Conservation (phyloP, 2,888 invertebrate species). For the Mylabris sibirica region DNA sequence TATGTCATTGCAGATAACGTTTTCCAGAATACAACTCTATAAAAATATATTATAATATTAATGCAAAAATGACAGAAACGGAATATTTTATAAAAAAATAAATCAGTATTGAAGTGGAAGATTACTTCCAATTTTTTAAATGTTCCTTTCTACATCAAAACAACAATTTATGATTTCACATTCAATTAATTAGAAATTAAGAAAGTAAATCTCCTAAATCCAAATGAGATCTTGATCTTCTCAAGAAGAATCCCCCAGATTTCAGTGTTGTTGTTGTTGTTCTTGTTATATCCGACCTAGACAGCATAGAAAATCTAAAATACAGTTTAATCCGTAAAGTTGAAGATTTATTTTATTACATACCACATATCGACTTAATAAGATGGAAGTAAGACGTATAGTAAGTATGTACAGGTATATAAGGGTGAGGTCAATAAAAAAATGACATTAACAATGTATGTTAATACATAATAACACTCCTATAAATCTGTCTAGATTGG, state of each 20-base stretch:
- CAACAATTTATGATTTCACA: not conserved
- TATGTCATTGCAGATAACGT: too few species aligned
- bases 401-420: too few species aligned
- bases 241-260: not conserved
- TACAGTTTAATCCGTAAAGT: not conserved
- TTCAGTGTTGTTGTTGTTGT: not conserved
- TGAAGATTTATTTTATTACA: not conserved
- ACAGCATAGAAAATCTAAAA: not conserved
- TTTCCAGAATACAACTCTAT: too few species aligned
- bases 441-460: not conserved
- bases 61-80: too few species aligned
- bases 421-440: not conserved
- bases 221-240: conserved; percentile 6
- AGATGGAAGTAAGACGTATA: too few species aligned
- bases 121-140: too few species aligned
- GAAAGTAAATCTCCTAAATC: conserved; percentile 5
- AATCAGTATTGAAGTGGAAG: too few species aligned
- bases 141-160: too few species aligned
- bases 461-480: not conserved
- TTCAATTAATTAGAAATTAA: conserved; percentile 13
- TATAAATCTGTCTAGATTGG: not conserved
- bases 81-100: too few species aligned
- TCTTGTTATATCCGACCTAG: not conserved
- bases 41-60: too few species aligned
- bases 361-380: not conserved